Evolutionary conservation across 92 coral and sea anemone genomes (phyloP), one percentile per base, ranked within the genome.

Genomic region (Umimayanthus chanpuru): DNA sequence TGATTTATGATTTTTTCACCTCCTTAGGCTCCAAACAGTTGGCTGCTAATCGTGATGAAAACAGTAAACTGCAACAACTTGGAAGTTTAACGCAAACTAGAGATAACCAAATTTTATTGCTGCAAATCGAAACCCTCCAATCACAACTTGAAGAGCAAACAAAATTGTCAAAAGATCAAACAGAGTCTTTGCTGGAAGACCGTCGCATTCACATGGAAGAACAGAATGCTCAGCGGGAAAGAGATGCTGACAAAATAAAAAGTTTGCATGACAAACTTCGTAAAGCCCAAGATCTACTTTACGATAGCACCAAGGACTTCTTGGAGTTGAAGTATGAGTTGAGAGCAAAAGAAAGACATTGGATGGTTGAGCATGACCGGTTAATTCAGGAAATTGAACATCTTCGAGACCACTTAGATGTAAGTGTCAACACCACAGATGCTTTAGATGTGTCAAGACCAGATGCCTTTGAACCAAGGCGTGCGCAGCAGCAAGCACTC

Each of bases 301-400:
- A 97, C 67, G 98, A 97, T 76, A 97, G 99, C 71, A 97, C 99
- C 18, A 97, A 97, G 88, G 99, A 97, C 78, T 97, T 97, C 67
- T 86, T 97, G 61, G 98, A 97, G 76, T 90, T 97, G 85, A 97
- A 97, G 79, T 95, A 97, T 64, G 99, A 97, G 77, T 80, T 97
- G 43, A 71, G 99, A 88, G 99, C 99, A 43, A 93, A 94, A 65
- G 99, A 97, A 76, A 92, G 99, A 58, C 98, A 95, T 41, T 97
- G 99, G 99, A 97, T 97, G 99, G 98, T 93, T 50, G 99, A 97
- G 28, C 89, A 91, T 64, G 99, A 97, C 82, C 92, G 96, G 77
- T 76, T 97, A 32, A 88, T 95, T 30, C 94, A 93, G 81, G 98
- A 97, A 72, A 97, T 97, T 83, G 99, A 97, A 25, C 94, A 91